phyloP scores from a whole-genome alignment of 2,113 vertebrate genomes.

The Oreochromis spilurus region DNA sequence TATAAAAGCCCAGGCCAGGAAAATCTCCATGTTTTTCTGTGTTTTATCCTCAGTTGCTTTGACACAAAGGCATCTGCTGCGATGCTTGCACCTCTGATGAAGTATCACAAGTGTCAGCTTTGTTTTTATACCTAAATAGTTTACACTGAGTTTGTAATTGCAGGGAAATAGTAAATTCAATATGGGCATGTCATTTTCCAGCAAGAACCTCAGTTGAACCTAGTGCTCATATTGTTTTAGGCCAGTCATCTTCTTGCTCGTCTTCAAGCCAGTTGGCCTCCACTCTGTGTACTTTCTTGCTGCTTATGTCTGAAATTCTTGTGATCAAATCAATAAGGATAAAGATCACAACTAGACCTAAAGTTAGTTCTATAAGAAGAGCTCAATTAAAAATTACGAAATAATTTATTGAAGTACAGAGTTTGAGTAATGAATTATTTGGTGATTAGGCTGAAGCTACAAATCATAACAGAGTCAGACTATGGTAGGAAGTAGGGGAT shows the following conservation, averaged over 20 bases:
- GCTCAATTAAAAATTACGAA: background rate
- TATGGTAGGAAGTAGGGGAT: background rate
- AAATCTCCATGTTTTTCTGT: background rate
- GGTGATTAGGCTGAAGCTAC: background rate
- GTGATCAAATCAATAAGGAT: background rate
- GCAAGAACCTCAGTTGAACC: background rate
- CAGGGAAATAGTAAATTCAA: background rate
- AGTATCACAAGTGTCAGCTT: background rate
- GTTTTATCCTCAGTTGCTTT: background rate
- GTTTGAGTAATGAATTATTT: background rate
- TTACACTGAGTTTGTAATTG: background rate
- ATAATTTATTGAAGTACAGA: background rate
- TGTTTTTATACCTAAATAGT: background rate
- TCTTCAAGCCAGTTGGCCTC: background rate
- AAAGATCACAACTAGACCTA: background rate
- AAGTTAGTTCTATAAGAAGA: background rate
- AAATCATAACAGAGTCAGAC: background rate
- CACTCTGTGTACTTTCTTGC: background rate
- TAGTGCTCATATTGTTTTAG: background rate
- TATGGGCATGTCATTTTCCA: background rate
- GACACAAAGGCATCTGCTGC: background rate
- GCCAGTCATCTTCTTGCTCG: background rate
- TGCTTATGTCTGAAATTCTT: background rate
- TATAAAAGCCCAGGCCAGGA: background rate
- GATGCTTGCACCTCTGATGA: background rate